Evolutionary conservation across 1,140 invertebrate genomes (phyloP), one percentile per base, ranked within the genome.

Genomic region (Drosophila navojoa): DNA sequence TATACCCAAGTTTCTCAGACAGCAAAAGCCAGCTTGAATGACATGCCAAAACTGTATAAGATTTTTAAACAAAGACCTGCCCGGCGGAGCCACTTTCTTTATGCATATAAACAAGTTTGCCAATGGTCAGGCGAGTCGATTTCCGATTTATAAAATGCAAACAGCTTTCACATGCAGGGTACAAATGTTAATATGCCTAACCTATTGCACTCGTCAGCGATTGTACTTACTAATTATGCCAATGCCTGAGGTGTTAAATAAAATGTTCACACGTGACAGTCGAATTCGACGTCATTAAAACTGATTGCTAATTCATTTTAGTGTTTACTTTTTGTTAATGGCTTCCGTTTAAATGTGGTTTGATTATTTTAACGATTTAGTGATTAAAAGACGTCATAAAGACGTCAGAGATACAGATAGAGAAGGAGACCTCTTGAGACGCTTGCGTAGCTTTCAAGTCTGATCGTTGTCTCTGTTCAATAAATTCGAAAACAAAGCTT

Each of bases 191-290:
- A n/a, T 11, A 55, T 1, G 5, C 10, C 38, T 57, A 57, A 16
- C 38, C 13, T 5, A 29, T 7, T 15, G 22, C 25, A 7, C 55
- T 11, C 38, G n/a, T 27, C 32, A 44, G 1, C 19, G 15, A 16
- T 53, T 55, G 27, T 27, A 49, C 13, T 67, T 11, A 32, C n/a
- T 52, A 50, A 59, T 40, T 59, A 11, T 40, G 45, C 38, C 45
- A 32, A 45, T 15, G 45, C 11, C 19, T 32, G 5, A 52, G 35
- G 55, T 69, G 57, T 16, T 32, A 60, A 60, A 25, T 50, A 45
- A 45, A 42, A 68, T n/a, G 15, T 59, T 49, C 67, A 68, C 70
- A 72, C 70, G 70, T 68, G 70, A 68, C 54, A 53, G 3, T 9
- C 19, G 10, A 35, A 40, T 58, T 50, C 53, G 69, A 53, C 61